phyloP scores from a whole-genome alignment of 2,888 invertebrate genomes.

The Coelinius sp. region DNA sequence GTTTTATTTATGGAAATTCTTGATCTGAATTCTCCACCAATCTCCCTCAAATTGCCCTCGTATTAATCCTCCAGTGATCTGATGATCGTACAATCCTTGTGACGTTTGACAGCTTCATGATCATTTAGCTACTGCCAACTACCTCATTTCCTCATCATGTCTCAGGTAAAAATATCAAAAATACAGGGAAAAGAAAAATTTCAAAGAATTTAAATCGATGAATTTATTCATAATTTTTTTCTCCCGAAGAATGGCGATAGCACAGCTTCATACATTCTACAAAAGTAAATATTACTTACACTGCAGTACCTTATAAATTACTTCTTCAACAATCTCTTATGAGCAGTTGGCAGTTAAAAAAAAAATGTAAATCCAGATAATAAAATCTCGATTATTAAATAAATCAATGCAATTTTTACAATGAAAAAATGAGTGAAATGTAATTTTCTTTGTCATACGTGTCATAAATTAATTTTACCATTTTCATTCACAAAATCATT shows the following conservation, averaged over 20 bases:
- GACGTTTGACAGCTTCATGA: constrained; percentile 17
- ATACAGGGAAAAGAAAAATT: background rate
- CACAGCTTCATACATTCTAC: constrained; percentile 57
- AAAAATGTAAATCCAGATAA: constrained; percentile 45
- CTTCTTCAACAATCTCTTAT: constrained; percentile 29
- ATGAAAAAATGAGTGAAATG: constrained; percentile 10
- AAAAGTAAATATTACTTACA: constrained; percentile 61
- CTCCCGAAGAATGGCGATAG: constrained; percentile 55
- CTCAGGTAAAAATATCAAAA: background rate
- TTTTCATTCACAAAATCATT: constrained; percentile 4
- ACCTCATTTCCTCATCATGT: background rate
- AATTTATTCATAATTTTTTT: constrained; percentile 60
- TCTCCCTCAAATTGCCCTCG: constrained; percentile 11
- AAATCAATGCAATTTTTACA: constrained; percentile 21
- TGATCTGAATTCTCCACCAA: constrained; percentile 1
- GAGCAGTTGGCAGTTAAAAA: constrained; percentile 31
- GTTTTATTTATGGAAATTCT: constrained; percentile 30
- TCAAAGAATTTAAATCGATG: constrained; percentile 40
- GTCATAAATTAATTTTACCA: constrained; percentile 8
- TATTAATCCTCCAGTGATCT: background rate
- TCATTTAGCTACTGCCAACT: background rate
- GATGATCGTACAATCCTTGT: constrained; percentile 20
- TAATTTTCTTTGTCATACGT: background rate
- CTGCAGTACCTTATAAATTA: constrained; percentile 50
- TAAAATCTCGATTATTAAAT: constrained; percentile 35